Base-by-base conservation (phyloP, 2,113 vertebrate species). In the Coturnix japonica region DNA sequence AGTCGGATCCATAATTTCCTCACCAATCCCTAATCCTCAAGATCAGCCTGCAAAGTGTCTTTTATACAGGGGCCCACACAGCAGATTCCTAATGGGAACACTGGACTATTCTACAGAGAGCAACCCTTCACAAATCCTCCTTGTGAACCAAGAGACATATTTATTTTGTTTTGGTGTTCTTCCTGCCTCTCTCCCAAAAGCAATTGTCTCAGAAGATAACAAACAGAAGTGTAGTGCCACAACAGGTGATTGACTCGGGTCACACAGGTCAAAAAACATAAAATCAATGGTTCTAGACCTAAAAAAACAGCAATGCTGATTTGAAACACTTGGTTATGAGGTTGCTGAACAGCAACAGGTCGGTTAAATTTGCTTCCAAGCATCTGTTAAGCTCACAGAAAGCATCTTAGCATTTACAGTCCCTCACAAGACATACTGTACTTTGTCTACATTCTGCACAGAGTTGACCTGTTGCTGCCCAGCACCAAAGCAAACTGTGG, bases 21-120 rank as follows among this genome's bases (percentile, higher is more conserved):
- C 89, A 93, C 90, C 85, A 88, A 85, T 90, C 83, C 67, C 69
- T 94, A 91, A 96, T 94, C 85, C 92, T 80, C 72, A 69, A 69
- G 92, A 72, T 70, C 82, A 75, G 69, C 39, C 69, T 90, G 80
- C 72, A 91, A 91, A 80, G 78, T 81, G 73, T 90, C 85, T 94
- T 19, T 88, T 95, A 74, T 35, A 14, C 46, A 46, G 37, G 37
- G 54, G 89, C 85, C 41, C 26, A 13, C 57, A 60, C 43, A 71
- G n/a, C 74, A 63, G 35, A 61, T 91, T 93, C 35, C 49, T 88
- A 56, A 8, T 4, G 67, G 65, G 57, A 83, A 13, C 60, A 46
- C 56, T 70, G 33, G 54, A 46, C 46, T 87, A 8, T 43, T 13
- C 81, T 47, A 28, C 17, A n/a, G 46, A 82, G 26, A 51, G 31